phyloP scores from a whole-genome alignment of 2,888 invertebrate genomes.

The Sminthurinus aureus region DNA sequence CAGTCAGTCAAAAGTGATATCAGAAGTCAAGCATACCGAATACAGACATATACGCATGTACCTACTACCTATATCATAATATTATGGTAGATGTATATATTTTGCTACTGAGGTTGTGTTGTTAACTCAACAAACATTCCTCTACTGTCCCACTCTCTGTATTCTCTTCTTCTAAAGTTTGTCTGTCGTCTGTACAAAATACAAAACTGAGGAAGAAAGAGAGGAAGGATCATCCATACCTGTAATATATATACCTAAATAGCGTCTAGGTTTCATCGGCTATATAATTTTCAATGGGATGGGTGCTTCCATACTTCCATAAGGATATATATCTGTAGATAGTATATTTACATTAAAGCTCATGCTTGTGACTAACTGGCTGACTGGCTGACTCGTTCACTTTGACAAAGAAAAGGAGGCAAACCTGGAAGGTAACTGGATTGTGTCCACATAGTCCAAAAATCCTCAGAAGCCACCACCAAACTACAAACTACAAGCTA shows the following conservation, averaged over 20 bases:
- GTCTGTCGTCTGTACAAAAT: background rate
- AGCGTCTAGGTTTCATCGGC: too few species aligned
- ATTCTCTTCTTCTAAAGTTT: background rate
- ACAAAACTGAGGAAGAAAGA: background rate
- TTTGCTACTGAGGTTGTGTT: too few species aligned
- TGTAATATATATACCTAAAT: background rate
- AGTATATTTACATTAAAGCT: too few species aligned
- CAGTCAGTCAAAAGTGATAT: too few species aligned
- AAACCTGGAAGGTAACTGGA: slow-evolving; percentile 28
- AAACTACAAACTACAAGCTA: slow-evolving; percentile 17
- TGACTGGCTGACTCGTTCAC: background rate
- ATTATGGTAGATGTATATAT: too few species aligned
- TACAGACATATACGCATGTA: too few species aligned
- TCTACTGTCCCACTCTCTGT: slow-evolving; percentile 4
- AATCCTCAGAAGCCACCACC: background rate
- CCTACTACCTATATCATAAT: too few species aligned
- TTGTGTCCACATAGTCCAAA: slow-evolving; percentile 33
- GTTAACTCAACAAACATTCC: slow-evolving; percentile 28
- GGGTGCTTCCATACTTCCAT: too few species aligned
- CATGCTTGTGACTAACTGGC: background rate
- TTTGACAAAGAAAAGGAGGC: slow-evolving; percentile 9
- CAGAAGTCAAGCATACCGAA: too few species aligned
- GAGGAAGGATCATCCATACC: background rate
- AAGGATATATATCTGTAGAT: background rate
- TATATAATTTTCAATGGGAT: too few species aligned